Conservation (phyloP, 2,113 vertebrate species). For the Pangasianodon hypophthalmus region DNA sequence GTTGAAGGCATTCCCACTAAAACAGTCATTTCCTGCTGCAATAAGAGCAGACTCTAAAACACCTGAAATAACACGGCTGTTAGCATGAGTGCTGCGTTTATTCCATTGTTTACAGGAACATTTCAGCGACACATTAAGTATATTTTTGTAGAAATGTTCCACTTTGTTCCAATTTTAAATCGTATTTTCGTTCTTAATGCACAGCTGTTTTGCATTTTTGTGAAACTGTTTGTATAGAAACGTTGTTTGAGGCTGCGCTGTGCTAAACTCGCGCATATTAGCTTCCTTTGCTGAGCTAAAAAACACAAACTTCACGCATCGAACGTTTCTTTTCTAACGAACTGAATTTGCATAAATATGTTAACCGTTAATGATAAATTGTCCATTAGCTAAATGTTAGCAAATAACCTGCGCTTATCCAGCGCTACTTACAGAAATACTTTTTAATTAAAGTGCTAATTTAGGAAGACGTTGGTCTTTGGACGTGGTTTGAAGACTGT, state of each 20-base stretch:
- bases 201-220: neutral
- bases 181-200: neutral
- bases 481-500: too few species aligned
- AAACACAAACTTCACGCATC: neutral
- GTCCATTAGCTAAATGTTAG: neutral
- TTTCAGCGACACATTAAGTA: neutral
- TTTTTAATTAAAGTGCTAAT: too few species aligned
- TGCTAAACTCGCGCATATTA: neutral
- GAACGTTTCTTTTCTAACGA: neutral
- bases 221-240: neutral
- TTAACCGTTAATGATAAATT: neutral
- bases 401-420: neutral
- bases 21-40: slow-evolving; percentile 28
- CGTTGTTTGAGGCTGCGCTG: neutral
- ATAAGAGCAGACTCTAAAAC: neutral
- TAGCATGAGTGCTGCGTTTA: neutral
- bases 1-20: slow-evolving; percentile 6
- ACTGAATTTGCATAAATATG: neutral
- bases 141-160: neutral
- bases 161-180: neutral
- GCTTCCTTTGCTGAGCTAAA: neutral
- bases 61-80: slow-evolving; percentile 8
- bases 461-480: too few species aligned
- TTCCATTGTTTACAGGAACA: neutral
- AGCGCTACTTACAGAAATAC: too few species aligned